Evolutionary conservation across 2,888 invertebrate species (phyloP), one percentile per base, ranked within the genome.

Genomic region (Diaphora mendica): DNA sequence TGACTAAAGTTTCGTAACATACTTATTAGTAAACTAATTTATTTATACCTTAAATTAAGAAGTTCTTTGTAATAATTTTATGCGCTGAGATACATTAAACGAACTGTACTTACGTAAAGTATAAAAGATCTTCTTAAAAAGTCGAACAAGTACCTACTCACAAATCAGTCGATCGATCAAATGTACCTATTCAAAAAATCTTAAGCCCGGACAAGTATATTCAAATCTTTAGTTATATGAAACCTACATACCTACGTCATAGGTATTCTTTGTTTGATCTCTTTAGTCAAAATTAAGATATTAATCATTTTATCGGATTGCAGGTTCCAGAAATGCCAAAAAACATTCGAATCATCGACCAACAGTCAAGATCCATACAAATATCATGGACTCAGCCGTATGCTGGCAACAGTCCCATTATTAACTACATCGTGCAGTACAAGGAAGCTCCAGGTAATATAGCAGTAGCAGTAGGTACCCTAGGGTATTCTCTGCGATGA

Each of bases 351-450:
- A 97, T 98, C 70, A 97, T 97, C 86, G 98, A 98, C 82, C 98
- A 98, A 88, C 97, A 98, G 85, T 98, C 98, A 75, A 96, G 98
- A 76, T 97, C 97, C 42, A 97, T 98, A 79, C 98, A 98, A 86
- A 96, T 99, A 85, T 97, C 98, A 1, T 99, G 99, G 99, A 97
- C 97, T 48, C 97, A 98, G 82, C 98, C 98, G 17, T 98, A 98
- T 88, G 98, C 98, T 80, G 98, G 98, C 77, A 98, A 98, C 87
- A 98, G 98, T 91, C 98, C 98, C 42, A 98, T 99, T 79, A 97
- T 97, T 77, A 98, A 97, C 90, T 99, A 98, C 91, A 97, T 98
- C 78, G 97, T 99, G 55, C 98, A 98, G 92, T 98, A 98, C 91
- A 99, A 98, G 91, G 97, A 97, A 88, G 97, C 97, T 77, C 96